Conservation (phyloP, 1,140 invertebrate species). For the Streblospio benedicti region DNA sequence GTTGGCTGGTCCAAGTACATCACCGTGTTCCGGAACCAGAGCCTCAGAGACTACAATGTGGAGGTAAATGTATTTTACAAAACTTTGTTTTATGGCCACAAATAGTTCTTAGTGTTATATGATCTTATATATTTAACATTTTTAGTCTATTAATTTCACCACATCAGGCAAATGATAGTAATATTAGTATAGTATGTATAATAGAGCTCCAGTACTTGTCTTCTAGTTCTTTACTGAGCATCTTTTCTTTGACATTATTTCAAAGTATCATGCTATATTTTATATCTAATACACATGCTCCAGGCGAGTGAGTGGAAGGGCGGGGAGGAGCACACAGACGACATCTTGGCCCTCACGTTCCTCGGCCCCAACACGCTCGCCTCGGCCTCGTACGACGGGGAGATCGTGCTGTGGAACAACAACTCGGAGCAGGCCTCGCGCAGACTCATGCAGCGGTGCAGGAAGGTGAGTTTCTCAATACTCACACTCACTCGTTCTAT, state of each 20-base stretch:
- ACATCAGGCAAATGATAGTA: too few relatives aligned
- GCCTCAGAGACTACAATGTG: constrained; percentile 36
- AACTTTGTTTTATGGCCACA: too few relatives aligned
- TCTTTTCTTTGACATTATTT: too few relatives aligned
- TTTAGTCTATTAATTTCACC: too few relatives aligned
- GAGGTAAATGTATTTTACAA: too few relatives aligned
- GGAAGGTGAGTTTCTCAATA: constrained; percentile 12
- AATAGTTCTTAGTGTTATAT: too few relatives aligned
- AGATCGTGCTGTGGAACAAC: constrained; percentile 64
- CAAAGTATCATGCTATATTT: too few relatives aligned
- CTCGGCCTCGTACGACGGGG: constrained; percentile 62
- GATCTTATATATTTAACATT: too few relatives aligned
- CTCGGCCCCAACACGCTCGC: constrained; percentile 56
- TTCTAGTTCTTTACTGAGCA: too few relatives aligned
- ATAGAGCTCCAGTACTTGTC: too few relatives aligned
- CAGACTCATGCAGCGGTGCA: constrained; percentile 30
- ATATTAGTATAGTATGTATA: too few relatives aligned
- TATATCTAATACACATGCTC: too few relatives aligned
- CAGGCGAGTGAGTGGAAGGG: constrained; percentile 45
- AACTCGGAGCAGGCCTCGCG: constrained; percentile 38
- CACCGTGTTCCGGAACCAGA: constrained; percentile 38
- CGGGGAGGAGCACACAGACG: constrained; percentile 57
- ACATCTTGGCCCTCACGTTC: constrained; percentile 57
- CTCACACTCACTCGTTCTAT: neutral
- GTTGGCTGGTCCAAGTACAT: constrained; percentile 45